phyloP scores from a whole-genome alignment of 2,113 vertebrate species.

The Albula glossodonta region DNA sequence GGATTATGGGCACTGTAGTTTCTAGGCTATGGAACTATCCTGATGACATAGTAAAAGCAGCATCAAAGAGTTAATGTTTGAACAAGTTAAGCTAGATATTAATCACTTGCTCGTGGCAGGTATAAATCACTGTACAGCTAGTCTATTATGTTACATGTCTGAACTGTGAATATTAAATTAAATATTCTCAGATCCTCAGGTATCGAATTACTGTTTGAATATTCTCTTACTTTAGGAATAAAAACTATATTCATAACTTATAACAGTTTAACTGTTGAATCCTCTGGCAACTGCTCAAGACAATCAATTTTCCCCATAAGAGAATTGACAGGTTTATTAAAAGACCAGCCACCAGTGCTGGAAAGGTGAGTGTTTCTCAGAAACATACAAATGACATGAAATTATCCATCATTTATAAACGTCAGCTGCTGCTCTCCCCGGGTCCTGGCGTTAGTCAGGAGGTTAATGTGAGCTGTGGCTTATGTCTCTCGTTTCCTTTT shows the following conservation, averaged over 20 bases:
- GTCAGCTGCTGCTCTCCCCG: conserved; percentile 31
- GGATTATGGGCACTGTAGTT: no score
- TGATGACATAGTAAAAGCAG: no score
- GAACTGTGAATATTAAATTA: not conserved
- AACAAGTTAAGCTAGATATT: not conserved
- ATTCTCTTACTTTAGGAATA: not conserved
- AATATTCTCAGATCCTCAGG: not conserved
- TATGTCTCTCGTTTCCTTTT: conserved; percentile 36
- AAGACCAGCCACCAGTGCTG: not conserved
- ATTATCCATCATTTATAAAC: conserved; percentile 26
- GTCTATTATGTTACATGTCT: no score
- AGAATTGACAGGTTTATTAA: conserved; percentile 25
- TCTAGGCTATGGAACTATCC: no score
- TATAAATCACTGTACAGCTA: not conserved
- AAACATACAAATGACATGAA: conserved; percentile 33
- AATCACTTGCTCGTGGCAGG: not conserved
- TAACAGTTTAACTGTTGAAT: not conserved
- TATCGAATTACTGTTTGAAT: not conserved
- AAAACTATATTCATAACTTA: not conserved
- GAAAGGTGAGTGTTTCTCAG: conserved; percentile 20
- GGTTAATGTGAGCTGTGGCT: conserved; percentile 41
- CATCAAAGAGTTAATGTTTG: not conserved
- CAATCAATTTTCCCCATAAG: conserved; percentile 4
- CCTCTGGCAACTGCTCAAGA: not conserved
- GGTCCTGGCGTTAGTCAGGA: conserved; percentile 24